Percentiles rank a stretch among this genome's conserved stretches.
Evolutionary conservation across 2,888 invertebrate species (phyloP).

Genomic region (Cryptus armator): DNA sequence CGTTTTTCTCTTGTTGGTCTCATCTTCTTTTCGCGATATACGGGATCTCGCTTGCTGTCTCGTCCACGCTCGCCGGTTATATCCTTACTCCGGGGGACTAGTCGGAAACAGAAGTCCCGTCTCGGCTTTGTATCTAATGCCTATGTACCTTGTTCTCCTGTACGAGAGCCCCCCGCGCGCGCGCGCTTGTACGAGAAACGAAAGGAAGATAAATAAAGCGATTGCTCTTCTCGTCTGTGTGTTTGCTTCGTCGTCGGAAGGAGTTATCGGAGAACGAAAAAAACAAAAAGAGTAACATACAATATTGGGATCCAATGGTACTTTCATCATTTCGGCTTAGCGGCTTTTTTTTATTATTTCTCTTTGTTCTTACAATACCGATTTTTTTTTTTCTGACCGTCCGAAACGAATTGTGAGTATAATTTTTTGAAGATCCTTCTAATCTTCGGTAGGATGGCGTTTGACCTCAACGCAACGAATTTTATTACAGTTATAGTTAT

Average conservation of each 20-base stretch:
- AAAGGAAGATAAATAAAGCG: constrained; percentile 49
- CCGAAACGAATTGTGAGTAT: too few relatives aligned
- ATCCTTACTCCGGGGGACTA: constrained; percentile 40
- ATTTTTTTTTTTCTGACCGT: not conserved
- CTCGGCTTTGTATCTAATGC: constrained; percentile 39
- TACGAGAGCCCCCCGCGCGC: not conserved
- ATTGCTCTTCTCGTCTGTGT: constrained; percentile 18
- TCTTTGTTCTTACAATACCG: not conserved
- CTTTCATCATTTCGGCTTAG: not conserved
- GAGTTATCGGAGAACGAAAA: constrained; percentile 13
- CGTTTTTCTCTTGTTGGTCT: constrained; percentile 32
- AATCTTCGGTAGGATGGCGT: too few relatives aligned
- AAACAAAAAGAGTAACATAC: not conserved
- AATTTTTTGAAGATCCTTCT: too few relatives aligned
- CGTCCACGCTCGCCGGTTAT: constrained; percentile 57
- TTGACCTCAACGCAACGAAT: too few relatives aligned
- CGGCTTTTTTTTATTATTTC: not conserved
- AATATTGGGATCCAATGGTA: not conserved
- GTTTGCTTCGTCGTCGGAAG: constrained; percentile 29
- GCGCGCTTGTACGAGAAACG: constrained; percentile 18
- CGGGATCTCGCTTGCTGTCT: constrained; percentile 40
- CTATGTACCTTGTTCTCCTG: constrained; percentile 20
- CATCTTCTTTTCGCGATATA: constrained; percentile 41
- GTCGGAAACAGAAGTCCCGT: constrained; percentile 65
- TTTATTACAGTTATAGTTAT: too few relatives aligned